phyloP scores from a whole-genome alignment of 2,113 vertebrate species.

The Cairina moschata region DNA sequence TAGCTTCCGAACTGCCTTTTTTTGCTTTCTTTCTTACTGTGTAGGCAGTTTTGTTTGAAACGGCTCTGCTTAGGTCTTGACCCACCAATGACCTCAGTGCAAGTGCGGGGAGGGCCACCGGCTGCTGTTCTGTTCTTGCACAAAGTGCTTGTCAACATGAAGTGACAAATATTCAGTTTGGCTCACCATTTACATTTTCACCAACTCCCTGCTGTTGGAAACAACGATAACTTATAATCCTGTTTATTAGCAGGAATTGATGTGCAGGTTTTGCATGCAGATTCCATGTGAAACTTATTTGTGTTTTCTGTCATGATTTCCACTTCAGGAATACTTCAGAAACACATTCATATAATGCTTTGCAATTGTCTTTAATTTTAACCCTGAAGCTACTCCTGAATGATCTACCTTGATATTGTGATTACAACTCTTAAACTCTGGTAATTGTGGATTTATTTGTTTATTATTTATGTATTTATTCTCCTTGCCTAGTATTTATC shows the following conservation, averaged over 20 bases:
- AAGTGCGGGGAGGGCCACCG: background rate
- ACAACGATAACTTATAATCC: background rate
- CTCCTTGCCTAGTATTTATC: background rate
- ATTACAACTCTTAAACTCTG: background rate
- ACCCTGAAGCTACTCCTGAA: background rate
- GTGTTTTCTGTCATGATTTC: background rate
- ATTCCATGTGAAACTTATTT: background rate
- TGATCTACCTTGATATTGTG: background rate
- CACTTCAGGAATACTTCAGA: background rate
- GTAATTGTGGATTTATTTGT: background rate
- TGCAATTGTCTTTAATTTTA: background rate
- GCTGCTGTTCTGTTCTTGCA: background rate
- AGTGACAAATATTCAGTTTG: background rate
- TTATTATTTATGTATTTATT: no score
- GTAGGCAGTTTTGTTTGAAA: background rate
- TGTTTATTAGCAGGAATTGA: background rate
- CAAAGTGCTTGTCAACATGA: background rate
- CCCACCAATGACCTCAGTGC: background rate
- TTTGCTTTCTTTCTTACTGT: background rate
- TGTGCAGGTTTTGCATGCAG: background rate
- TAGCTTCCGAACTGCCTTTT: background rate
- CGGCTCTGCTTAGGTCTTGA: background rate
- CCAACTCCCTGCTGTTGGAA: background rate
- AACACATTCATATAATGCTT: background rate
- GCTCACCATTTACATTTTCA: background rate